A percentile compares a stretch with the other conserved stretches of the same genome.
Evolutionary conservation across 2,888 invertebrate genomes (phyloP).

Genomic region (Hofmannophila pseudospretella): DNA sequence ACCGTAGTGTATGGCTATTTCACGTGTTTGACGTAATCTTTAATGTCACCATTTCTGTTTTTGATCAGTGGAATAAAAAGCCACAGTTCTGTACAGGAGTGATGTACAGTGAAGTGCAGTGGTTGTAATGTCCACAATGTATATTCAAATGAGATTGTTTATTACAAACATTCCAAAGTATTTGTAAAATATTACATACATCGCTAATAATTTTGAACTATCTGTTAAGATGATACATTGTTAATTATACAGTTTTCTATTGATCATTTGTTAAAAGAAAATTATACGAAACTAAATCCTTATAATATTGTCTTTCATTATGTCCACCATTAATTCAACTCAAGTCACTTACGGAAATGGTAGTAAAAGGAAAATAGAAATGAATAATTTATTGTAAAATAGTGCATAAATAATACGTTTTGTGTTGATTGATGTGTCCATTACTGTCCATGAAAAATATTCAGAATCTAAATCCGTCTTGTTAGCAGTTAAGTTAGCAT

Average conservation of each 20-base stretch:
- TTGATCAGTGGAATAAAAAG: constrained; percentile 6
- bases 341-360: no score
- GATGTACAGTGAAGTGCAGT: constrained; percentile 19
- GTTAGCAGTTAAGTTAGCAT: no score
- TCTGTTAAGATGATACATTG: constrained; percentile 77
- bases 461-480: no score
- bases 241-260: constrained; percentile 79
- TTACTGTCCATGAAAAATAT: no score
- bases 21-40: constrained; percentile 24
- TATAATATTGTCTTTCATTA: constrained; percentile 52
- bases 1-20: constrained; percentile 19
- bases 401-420: no score
- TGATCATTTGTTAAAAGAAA: constrained; percentile 79
- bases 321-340: no score
- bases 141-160: constrained; percentile 70
- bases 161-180: constrained; percentile 77
- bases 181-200: constrained; percentile 77
- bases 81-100: constrained; percentile 10
- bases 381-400: no score
- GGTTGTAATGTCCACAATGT: constrained; percentile 38
- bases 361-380: no score
- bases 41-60: constrained; percentile 18
- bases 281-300: constrained; percentile 78
- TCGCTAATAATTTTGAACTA: constrained; percentile 75
- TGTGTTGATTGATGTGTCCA: no score